A percentile compares a stretch with the other conserved stretches of the same genome.
These are phyloP conservation scores for Epinephelus awoara DNA, from an alignment of 2,797 vertebrate species.

Conservation along the genomic window DNA sequence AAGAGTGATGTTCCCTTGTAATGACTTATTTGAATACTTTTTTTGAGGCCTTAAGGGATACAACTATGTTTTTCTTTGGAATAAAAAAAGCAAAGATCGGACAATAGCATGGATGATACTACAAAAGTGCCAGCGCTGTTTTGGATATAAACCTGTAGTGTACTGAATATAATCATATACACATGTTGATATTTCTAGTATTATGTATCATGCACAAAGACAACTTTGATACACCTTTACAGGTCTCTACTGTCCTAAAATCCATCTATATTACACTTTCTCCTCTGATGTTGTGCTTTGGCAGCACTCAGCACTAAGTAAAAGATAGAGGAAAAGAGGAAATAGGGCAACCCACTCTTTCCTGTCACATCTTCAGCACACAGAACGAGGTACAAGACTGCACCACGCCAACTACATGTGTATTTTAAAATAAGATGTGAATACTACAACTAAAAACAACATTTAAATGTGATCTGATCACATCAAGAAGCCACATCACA, in stretches of 20 bases:
- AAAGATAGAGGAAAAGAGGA: constrained; percentile 57
- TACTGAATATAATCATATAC: neutral
- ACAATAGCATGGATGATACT: neutral
- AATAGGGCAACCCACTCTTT: constrained; percentile 51
- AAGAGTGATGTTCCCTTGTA: neutral
- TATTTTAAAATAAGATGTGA: neutral
- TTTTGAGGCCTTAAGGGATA: neutral
- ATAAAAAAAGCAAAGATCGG: neutral
- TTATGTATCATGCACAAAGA: neutral
- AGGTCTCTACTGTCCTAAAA: neutral
- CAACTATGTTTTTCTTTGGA: neutral
- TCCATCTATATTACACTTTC: neutral
- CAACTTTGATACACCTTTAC: neutral
- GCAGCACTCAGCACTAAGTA: neutral
- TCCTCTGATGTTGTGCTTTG: neutral
- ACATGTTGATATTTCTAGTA: neutral
- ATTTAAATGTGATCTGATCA: constrained; percentile 22
- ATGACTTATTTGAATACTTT: neutral
- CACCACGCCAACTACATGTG: neutral
- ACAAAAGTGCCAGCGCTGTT: neutral
- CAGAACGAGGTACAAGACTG: neutral
- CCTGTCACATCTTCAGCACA: constrained; percentile 49
- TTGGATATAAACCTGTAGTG: neutral
- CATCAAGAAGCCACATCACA: constrained; percentile 14
- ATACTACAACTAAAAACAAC: neutral